A percentile compares a stretch with the other conserved stretches of the same genome.
Evolutionary conservation across 2,888 invertebrate species (phyloP).

Genomic region (Diplolepis rosae): DNA sequence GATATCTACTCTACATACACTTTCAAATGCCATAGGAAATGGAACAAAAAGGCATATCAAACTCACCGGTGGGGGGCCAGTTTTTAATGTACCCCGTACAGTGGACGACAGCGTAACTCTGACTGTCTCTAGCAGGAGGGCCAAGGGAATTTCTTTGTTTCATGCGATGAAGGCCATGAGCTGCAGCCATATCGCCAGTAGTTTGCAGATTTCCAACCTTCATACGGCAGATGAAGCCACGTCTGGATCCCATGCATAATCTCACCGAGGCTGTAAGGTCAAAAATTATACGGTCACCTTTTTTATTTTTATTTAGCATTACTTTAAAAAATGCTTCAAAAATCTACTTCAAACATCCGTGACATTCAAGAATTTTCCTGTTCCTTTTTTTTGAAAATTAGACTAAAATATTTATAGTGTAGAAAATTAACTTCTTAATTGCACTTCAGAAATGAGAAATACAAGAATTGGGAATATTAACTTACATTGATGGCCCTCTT

Average conservation of each 20-base stretch:
- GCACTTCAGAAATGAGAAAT: too few species aligned
- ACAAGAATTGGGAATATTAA: too few species aligned
- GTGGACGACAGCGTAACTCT: slow-evolving; percentile 98
- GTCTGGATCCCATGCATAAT: slow-evolving; percentile 97
- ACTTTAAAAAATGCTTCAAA: too few species aligned
- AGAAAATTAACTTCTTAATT: too few species aligned
- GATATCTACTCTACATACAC: slow-evolving; percentile 19
- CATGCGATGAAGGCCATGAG: slow-evolving; percentile 88
- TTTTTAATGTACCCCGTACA: slow-evolving; percentile 99
- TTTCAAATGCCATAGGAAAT: slow-evolving; percentile 46
- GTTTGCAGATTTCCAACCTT: slow-evolving; percentile 88
- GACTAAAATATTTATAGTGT: too few species aligned
- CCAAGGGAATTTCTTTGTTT: slow-evolving; percentile 96
- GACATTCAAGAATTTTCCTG: too few species aligned
- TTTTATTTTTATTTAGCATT: not conserved
- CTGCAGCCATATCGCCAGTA: slow-evolving; percentile 83
- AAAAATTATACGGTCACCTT: not conserved
- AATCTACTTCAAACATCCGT: too few species aligned
- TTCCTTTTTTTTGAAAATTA: too few species aligned
- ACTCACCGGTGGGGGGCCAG: slow-evolving; percentile 94
- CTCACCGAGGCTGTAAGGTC: slow-evolving; percentile 89
- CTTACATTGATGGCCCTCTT: slow-evolving; percentile 98
- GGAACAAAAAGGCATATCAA: slow-evolving; percentile 53
- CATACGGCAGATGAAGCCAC: slow-evolving; percentile 99
- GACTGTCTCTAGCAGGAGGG: slow-evolving; percentile 90